Evolutionary conservation across 2,113 vertebrate species (phyloP), one percentile per base, ranked within the genome.

Genomic region (Uria aalge): DNA sequence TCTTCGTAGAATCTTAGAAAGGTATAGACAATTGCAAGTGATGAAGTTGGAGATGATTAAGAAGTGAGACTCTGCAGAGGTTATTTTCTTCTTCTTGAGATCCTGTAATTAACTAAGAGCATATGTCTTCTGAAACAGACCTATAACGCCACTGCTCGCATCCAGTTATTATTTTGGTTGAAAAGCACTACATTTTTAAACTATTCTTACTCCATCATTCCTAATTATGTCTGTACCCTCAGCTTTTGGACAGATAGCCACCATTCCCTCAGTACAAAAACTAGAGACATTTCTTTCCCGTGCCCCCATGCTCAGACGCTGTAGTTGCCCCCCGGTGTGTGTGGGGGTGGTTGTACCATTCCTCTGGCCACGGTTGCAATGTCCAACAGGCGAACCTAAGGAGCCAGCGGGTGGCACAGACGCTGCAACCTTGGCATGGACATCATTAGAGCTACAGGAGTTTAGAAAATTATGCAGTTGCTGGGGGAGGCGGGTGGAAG

Each of bases 271-370:
- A 24, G 45, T 20, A 66, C 34, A 76, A 52, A 78, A 79, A 6
- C 13, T 19, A 38, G 45, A 57, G 24, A 15, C 6, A 13, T 64
- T 36, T 36, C n/a, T 52, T 76, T 48, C 21, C 29, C 14, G 22
- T 32, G 24, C 2, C 5, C 11, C 45, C 36, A 13, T 2, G 62
- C 6, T 64, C 24, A 38, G 47, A 29, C 21, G 34, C 29, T 53
- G 27, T 14, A 45, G 27, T 4, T 53, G 23, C 16, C 55, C 56
- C 27, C 9, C 0, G 0, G 19, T 17, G 3, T 12, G 47, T 7
- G 43, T 8, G 2, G 2, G 24, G 3, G 14, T 21, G 14, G 21
- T 45, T 45, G 43, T 32, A 20, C 34, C 27, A 24, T 67, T 29
- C 18, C 23, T 32, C 16, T 2, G 8, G 41, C 41, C 38, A 3